Evolutionary conservation across 2,888 invertebrate species (phyloP).

Genomic region (Polydesmus complanatus): DNA sequence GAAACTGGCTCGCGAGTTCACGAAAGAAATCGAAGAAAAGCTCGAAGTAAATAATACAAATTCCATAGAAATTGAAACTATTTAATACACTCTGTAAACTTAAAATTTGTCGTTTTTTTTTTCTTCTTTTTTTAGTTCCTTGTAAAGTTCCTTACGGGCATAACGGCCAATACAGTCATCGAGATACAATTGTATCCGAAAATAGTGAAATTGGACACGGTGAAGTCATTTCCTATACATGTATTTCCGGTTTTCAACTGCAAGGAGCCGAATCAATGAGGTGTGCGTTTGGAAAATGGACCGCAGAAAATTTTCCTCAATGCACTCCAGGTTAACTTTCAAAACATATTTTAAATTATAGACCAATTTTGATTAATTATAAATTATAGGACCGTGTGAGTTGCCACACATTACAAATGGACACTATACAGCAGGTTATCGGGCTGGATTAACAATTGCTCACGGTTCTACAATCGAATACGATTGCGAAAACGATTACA

Average conservation of each 20-base stretch:
- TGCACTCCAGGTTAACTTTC: constrained; percentile 50
- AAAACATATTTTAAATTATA: not conserved
- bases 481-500: constrained; percentile 33
- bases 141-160: constrained; percentile 46
- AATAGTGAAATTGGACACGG: constrained; percentile 50
- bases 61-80: not conserved
- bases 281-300: constrained; percentile 72
- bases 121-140: constrained; percentile 18
- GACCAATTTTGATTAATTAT: not conserved
- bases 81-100: not conserved
- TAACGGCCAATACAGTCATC: constrained; percentile 31
- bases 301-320: constrained; percentile 56
- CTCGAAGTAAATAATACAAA: not conserved
- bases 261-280: constrained; percentile 54
- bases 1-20: constrained; percentile 20
- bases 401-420: constrained; percentile 52
- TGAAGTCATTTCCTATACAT: constrained; percentile 59
- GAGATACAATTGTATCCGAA: constrained; percentile 43
- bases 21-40: not conserved
- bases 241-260: constrained; percentile 50
- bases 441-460: constrained; percentile 62
- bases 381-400: constrained; percentile 47
- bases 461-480: constrained; percentile 64
- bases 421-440: constrained; percentile 59
- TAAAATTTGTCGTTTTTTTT: not conserved